These are phyloP conservation scores for Aurelia sp. DNA, from an alignment of 30 jellyfish, hydroid and myxozoan species.

Conservation along the genomic window DNA sequence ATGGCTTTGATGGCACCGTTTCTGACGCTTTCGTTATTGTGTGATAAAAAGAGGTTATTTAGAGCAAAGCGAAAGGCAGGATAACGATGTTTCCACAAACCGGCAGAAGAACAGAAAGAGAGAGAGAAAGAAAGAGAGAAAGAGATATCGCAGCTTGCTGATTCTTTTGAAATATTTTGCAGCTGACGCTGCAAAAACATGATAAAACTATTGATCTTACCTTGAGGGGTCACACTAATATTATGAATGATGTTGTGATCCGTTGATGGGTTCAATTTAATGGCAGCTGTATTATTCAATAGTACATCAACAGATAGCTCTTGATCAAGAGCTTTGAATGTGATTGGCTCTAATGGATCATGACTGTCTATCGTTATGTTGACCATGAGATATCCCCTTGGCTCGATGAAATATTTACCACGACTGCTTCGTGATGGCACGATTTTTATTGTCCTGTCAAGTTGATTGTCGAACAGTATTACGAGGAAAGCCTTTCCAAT, in stretches of 20 bases:
- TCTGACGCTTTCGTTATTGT: too few species aligned
- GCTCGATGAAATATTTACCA: slow-evolving; percentile 95
- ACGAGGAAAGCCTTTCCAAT: slow-evolving; percentile 64
- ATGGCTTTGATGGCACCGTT: too few species aligned
- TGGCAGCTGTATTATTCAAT: slow-evolving; percentile 72
- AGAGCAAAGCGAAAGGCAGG: too few species aligned
- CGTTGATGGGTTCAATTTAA: slow-evolving; percentile 67
- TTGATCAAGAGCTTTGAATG: slow-evolving; percentile 91
- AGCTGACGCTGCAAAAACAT: too few species aligned
- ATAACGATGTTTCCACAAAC: too few species aligned
- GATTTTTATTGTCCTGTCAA: slow-evolving; percentile 87
- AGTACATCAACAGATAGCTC: slow-evolving; percentile 64
- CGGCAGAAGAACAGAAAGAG: too few species aligned
- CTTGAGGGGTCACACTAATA: slow-evolving; percentile 91
- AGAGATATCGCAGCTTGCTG: too few species aligned
- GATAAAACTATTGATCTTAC: slow-evolving; percentile 29
- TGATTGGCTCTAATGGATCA: slow-evolving; percentile 83
- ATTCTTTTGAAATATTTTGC: too few species aligned
- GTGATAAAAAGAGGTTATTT: too few species aligned
- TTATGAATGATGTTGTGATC: slow-evolving; percentile 42
- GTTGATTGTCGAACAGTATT: slow-evolving; percentile 90
- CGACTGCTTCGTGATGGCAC: slow-evolving; percentile 94
- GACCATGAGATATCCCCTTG: slow-evolving; percentile 87
- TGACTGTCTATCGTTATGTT: slow-evolving; percentile 96
- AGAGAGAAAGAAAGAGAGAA: too few species aligned